A percentile compares a stretch with the other conserved stretches of the same genome.
Conservation (phyloP, 2,113 vertebrate genomes). For the Sander vitreus region DNA sequence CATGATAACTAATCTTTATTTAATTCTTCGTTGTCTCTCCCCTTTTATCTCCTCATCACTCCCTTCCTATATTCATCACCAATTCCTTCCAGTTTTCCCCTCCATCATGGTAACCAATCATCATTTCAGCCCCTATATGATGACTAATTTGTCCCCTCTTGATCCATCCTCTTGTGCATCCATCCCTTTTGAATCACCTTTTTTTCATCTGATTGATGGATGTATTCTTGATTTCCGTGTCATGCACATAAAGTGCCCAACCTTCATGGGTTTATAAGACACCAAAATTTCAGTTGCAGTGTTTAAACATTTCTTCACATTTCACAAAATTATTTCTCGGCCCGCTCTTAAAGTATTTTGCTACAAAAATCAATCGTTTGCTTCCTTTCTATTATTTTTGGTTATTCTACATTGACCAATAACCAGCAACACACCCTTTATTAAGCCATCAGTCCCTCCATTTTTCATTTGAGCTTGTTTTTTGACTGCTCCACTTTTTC, state of each 20-base stretch:
- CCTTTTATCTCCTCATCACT: too few relatives aligned
- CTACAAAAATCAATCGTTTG: not conserved
- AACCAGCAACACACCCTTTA: not conserved
- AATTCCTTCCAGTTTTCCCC: too few relatives aligned
- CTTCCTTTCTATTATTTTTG: not conserved
- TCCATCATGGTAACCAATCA: not conserved
- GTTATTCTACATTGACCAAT: not conserved
- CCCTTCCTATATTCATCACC: too few relatives aligned
- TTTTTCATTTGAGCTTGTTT: not conserved
- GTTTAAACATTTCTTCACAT: too few relatives aligned
- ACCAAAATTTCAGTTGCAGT: too few relatives aligned
- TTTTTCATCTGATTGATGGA: too few relatives aligned
- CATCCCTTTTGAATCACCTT: not conserved
- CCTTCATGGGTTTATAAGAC: too few relatives aligned
- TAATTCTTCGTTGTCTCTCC: too few relatives aligned
- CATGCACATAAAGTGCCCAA: too few relatives aligned
- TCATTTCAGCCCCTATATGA: not conserved
- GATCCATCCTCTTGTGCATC: not conserved
- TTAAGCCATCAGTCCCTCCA: not conserved
- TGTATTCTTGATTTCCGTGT: too few relatives aligned
- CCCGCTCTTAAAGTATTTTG: too few relatives aligned
- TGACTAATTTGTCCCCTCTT: not conserved
- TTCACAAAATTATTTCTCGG: too few relatives aligned
- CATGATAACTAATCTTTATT: not conserved
- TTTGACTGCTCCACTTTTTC: not conserved